Evolutionary conservation across 2,113 vertebrate species (phyloP), one percentile per base, ranked within the genome.

Genomic region (Noctilio leporinus): DNA sequence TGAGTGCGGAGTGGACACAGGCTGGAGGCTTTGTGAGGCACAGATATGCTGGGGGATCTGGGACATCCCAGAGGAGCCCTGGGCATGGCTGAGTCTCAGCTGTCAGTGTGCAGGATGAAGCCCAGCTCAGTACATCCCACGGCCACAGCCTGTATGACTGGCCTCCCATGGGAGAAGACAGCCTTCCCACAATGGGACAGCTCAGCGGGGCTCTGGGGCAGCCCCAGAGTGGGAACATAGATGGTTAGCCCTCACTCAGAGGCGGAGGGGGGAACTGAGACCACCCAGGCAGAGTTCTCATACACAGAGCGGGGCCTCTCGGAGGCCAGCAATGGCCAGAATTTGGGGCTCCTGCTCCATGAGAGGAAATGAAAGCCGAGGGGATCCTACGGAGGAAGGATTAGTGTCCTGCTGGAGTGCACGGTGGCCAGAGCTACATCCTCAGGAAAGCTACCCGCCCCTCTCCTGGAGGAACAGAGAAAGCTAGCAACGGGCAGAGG

Each of bases 121-220:
- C 47, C 90, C 26, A 10, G 62, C 33, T 77, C 59, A 33, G 38
- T 49, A 67, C 33, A 47, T n/a, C 40, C 10, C 38, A 20, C 0
- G 3, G 59, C 73, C 82, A 11, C 12, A 43, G 81, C 35, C 33
- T 57, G 20, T 35, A 59, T 4, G 7, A 45, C n/a, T 0, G 0
- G 57, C 80, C 45, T 43, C 45, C 43, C 35, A 11, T 0, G 2
- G 38, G 24, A n/a, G 30, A 69, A 28, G 70, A 26, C 0, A 3
- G 45, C 70, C 81, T 35, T 67, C 55, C 30, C 33, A 30, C 0
- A 16, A 35, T 4, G 33, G 40, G 89, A 59, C 65, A 38, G 28
- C 40, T 65, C 5, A 2, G 49, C 6, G 10, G 2, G 51, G 40
- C 70, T 14, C 10, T 4, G 35, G 30, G 26, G 14, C 53, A 35